Percentiles rank a stretch among this genome's conserved stretches.
phyloP scores from a whole-genome alignment of 2,113 vertebrate genomes.

The Anseranas semipalmata region DNA sequence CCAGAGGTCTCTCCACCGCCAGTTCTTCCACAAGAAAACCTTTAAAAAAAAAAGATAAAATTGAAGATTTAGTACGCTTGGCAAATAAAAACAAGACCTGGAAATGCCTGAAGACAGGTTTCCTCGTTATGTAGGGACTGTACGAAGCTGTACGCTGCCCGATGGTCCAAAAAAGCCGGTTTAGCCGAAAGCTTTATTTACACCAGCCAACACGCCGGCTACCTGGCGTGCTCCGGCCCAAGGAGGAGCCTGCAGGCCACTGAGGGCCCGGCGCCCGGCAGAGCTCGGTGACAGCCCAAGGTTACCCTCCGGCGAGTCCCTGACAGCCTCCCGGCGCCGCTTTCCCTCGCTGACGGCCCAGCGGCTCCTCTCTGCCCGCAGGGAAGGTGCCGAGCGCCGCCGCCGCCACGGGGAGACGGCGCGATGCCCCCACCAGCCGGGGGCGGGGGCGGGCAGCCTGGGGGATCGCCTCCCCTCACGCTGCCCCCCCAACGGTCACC shows the following conservation, averaged over 20 bases:
- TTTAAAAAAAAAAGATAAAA: background rate
- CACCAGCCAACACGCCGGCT: accelerated
- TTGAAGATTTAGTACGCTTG: accelerated
- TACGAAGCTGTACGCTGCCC: accelerated
- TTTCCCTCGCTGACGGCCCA: accelerated
- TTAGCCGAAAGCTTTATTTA: accelerated
- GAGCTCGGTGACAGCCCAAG: background rate
- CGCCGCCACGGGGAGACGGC: too few relatives aligned
- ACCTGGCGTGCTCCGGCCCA: accelerated
- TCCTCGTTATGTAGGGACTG: background rate
- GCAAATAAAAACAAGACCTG: background rate
- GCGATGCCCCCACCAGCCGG: too few relatives aligned
- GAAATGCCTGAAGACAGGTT: background rate
- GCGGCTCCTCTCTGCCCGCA: background rate
- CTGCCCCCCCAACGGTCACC: background rate
- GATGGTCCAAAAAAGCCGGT: accelerated
- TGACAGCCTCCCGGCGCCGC: background rate
- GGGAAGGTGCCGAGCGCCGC: too few relatives aligned
- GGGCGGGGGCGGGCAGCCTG: too few relatives aligned
- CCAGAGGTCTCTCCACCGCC: background rate
- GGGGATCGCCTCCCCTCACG: background rate
- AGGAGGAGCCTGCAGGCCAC: accelerated
- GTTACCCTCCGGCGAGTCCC: too few relatives aligned
- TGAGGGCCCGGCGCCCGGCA: accelerated
- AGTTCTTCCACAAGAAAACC: background rate